Conservation (phyloP, 2,113 vertebrate species). For the Seriola quinqueradiata region DNA sequence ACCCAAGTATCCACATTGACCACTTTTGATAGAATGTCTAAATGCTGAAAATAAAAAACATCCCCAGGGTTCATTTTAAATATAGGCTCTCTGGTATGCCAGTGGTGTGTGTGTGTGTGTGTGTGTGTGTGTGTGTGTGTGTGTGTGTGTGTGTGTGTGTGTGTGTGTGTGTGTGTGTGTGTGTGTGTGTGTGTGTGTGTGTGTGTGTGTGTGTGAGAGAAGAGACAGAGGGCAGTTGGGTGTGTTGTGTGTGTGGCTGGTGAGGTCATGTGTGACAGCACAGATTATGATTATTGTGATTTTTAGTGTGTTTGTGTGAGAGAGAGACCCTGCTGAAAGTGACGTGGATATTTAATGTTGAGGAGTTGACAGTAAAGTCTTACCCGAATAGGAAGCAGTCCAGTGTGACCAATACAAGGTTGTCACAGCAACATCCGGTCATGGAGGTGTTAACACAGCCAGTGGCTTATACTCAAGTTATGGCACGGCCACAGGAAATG, state of each 20-base stretch:
- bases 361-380: constrained; percentile 40
- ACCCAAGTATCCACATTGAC: constrained; percentile 65
- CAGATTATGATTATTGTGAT: constrained; percentile 45
- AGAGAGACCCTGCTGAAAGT: constrained; percentile 8
- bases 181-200: constrained; percentile 46
- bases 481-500: constrained; percentile 5
- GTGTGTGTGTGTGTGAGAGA: constrained; percentile 19
- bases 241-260: constrained; percentile 34
- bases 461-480: constrained; percentile 43
- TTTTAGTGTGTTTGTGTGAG: not conserved
- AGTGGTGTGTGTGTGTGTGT: constrained; percentile 73
- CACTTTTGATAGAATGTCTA: constrained; percentile 76
- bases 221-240: constrained; percentile 30
- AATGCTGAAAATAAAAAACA: constrained; percentile 77
- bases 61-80: constrained; percentile 79
- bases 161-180: constrained; percentile 31
- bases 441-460: constrained; percentile 23
- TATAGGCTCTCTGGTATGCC: constrained; percentile 81
- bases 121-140: constrained; percentile 12
- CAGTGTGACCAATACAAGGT: constrained; percentile 7
- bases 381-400: constrained; percentile 24
- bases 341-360: constrained; percentile 14
- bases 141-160: constrained; percentile 33
- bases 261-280: constrained; percentile 67
- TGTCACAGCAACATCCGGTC: constrained; percentile 28